These are phyloP conservation scores for Acrossocheilus fasciatus DNA, from an alignment of 2,797 vertebrate genomes.

Conservation along the genomic window DNA sequence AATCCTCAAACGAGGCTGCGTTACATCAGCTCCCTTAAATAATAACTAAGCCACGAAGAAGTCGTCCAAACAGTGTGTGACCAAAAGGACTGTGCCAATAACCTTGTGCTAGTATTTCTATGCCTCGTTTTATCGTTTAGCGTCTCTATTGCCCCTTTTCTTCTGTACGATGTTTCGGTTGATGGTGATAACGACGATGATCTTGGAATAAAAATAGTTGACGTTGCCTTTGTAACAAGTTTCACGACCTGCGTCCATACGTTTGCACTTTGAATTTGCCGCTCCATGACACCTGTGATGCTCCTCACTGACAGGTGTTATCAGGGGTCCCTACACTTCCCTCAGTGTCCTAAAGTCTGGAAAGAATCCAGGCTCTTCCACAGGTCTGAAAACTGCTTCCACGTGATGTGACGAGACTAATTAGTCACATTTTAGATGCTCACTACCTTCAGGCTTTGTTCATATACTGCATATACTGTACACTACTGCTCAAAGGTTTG, in stretches of 20 bases:
- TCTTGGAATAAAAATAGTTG: conserved; percentile 60
- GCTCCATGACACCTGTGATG: conserved; percentile 65
- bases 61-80: conserved; percentile 75
- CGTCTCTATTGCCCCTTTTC: conserved; percentile 30
- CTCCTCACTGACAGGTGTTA: conserved; percentile 50
- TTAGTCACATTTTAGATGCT: conserved; percentile 31
- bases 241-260: conserved; percentile 60
- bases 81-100: conserved; percentile 86
- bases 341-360: conserved; percentile 20
- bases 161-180: conserved; percentile 10
- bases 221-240: conserved; percentile 74
- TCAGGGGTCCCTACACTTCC: conserved; percentile 41
- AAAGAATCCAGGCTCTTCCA: conserved; percentile 37
- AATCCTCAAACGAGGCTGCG: too few species aligned
- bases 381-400: conserved; percentile 53
- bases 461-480: background rate
- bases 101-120: conserved; percentile 78
- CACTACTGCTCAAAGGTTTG: background rate
- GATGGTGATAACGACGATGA: conserved; percentile 45
- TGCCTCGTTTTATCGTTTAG: conserved; percentile 54
- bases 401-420: conserved; percentile 30
- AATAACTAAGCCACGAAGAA: conserved; percentile 72
- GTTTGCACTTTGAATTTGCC: conserved; percentile 72
- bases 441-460: background rate
- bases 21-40: conserved; percentile 42